A percentile compares a stretch with the other conserved stretches of the same genome.
Conservation (phyloP, 2,797 vertebrate genomes). For the Sciurus carolinensis region DNA sequence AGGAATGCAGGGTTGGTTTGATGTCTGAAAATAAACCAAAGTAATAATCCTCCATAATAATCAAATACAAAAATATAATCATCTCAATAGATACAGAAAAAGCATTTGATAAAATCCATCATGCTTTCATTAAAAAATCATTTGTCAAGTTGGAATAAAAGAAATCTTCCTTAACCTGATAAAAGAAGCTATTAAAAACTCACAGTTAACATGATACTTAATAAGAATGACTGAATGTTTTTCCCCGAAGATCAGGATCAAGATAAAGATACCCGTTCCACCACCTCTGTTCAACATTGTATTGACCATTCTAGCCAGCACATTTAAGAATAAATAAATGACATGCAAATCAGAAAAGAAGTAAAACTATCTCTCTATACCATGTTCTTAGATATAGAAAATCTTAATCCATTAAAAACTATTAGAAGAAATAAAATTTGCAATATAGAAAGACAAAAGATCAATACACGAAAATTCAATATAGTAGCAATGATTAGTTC, state of each 20-base stretch:
- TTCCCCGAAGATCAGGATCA: not conserved
- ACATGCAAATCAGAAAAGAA: not conserved
- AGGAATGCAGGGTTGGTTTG: not conserved
- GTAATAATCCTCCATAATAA: not conserved
- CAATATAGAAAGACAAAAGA: not conserved
- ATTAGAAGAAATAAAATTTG: not conserved
- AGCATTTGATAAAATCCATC: not conserved
- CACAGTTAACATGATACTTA: not conserved
- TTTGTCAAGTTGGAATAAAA: not conserved
- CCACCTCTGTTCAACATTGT: not conserved
- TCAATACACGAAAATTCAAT: not conserved
- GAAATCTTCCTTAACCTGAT: not conserved
- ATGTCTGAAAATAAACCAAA: not conserved
- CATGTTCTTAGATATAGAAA: not conserved
- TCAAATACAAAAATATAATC: not conserved
- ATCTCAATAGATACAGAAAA: not conserved
- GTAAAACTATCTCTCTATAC: not conserved
- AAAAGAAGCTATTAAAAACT: not conserved
- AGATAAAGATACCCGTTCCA: not conserved
- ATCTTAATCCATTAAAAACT: conserved; percentile 4
- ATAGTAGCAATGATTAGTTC: not conserved
- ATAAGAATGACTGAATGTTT: not conserved
- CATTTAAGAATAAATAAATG: not conserved
- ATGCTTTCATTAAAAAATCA: not conserved
- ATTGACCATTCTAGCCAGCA: not conserved